Base-by-base conservation (phyloP, 37 sponge, comb jelly and placozoan species). In the Theonella swinhoei region DNA sequence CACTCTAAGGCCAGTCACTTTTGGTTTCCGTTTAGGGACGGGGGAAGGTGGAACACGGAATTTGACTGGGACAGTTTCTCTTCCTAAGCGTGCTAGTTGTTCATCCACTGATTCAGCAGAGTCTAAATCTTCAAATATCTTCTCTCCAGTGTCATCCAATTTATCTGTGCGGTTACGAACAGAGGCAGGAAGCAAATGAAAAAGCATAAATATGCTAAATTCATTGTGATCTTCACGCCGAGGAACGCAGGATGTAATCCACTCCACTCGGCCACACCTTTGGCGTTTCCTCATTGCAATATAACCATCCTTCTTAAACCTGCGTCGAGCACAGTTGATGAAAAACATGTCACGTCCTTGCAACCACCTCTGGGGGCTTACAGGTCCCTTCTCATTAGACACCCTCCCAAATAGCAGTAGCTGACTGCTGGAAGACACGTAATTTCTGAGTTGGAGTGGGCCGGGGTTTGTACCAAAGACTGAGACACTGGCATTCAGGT, bases 301-400 rank as follows among this genome's bases (percentile, higher is more conserved):
- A 64, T 80, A 90, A 20, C 91, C 82, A 65, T 82, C 82, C 22
- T 31, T 39, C 37, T 47, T 62, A 4, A 81, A 76, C 32, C 29
- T 62, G 3, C 82, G 54, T 3, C 41, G 68, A 3, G 41, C 39
- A 36, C 91, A 91, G 66, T 82, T 73, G 54, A 91, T 86, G 74
- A 64, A 91, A 60, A 79, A 91, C 28, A 70, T 59, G 26, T 91
- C 87, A 22, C 71, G 32, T 39, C 91, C 87, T 1, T 63, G 39
- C 17, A 66, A 22, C 87, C 87, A 91, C 0, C 20, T 59, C 0
- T 24, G 25, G 1, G 59, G 60, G 8, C 72, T 72, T 32, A 78
- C 70, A 5, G 83, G 87, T 17, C 37, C n/a, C 23, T 38, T 17
- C 22, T 31, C 25, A 3, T 82, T 77, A 33, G 62, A 17, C 1